phyloP scores from a whole-genome alignment of 1,140 invertebrate species.

The Nymphalis io region DNA sequence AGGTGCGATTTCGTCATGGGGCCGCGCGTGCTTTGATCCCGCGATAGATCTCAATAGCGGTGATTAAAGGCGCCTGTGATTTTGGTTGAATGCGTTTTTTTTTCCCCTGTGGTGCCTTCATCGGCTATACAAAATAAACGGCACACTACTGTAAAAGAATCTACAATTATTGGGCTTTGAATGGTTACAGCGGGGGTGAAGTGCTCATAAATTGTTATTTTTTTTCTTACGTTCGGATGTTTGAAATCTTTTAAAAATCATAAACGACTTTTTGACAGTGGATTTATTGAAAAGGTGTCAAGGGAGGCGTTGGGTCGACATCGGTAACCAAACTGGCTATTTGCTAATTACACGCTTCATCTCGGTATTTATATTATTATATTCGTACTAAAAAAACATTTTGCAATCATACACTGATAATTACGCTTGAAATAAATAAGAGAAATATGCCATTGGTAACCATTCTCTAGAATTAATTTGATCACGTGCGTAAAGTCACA shows the following conservation, averaged over 20 bases:
- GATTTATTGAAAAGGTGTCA: slow-evolving; percentile 70
- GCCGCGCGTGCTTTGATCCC: slow-evolving; percentile 71
- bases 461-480: slow-evolving; percentile 1
- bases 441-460: too few species aligned
- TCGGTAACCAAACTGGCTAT: slow-evolving; percentile 54
- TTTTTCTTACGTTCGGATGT: slow-evolving; percentile 60
- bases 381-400: neutral
- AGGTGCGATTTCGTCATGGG: slow-evolving; percentile 63
- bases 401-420: neutral
- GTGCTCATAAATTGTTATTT: slow-evolving; percentile 78
- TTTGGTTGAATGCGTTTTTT: slow-evolving; percentile 79
- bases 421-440: neutral
- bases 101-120: slow-evolving; percentile 65
- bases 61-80: slow-evolving; percentile 81
- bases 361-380: slow-evolving; percentile 13
- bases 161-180: slow-evolving; percentile 80
- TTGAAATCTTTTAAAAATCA: slow-evolving; percentile 75
- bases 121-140: slow-evolving; percentile 73
- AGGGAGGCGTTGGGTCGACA: slow-evolving; percentile 56
- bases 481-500: slow-evolving; percentile 1
- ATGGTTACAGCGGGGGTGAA: slow-evolving; percentile 79
- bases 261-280: slow-evolving; percentile 61
- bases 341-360: slow-evolving; percentile 68
- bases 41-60: slow-evolving; percentile 79
- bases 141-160: slow-evolving; percentile 80